Evolutionary conservation across 2,797 vertebrate species (phyloP), one percentile per base, ranked within the genome.

Genomic region (Aplochiton taeniatus): DNA sequence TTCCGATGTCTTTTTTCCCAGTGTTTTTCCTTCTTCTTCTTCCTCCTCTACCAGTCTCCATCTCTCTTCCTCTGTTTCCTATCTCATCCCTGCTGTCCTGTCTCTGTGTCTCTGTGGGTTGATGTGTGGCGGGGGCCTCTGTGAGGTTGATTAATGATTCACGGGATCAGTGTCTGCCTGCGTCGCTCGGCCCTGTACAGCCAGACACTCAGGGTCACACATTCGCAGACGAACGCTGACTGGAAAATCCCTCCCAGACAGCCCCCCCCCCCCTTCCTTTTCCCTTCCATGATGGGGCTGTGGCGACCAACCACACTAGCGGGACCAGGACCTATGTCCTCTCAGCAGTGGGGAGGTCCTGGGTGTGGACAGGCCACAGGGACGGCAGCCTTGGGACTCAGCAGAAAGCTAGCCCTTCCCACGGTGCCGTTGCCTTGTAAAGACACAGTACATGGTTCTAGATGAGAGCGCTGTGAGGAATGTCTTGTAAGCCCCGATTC

Each of bases 241-340:
- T 76, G 76, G 76, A 81, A 83, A 84, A 75, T 79, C 68, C 75
- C 74, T 60, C 46, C 59, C 63, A 50, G 58, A 42, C 41, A 10
- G 52, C 51, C 58, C 68, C 47, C 67, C 61, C 65, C 74, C 69
- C 69, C 57, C 45, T 70, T 77, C 71, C 64, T 56, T 56, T 45
- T 66, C 64, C 41, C 0, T 64, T 58, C 63, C 73, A 51, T 0
- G 60, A 8, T 0, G 31, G 31, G 31, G 18, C 58, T 41, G 63
- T 43, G 67, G 74, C 75, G 70, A 53, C 11, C 52, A 63, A 20
- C 14, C 31, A 6, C 31, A 31, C 31, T 6, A 6, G 31, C 31
- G 6, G 31, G 31, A 31, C 6, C 2, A 31, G 31, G 31, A 31
- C n/a, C n/a, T n/a, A n/a, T n/a, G n/a, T n/a, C n/a, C n/a, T n/a